A percentile compares a stretch with the other conserved stretches of the same genome.
These are phyloP conservation scores for Drosophila malerkotliana DNA, from an alignment of 1,140 invertebrate species.

Conservation along the genomic window DNA sequence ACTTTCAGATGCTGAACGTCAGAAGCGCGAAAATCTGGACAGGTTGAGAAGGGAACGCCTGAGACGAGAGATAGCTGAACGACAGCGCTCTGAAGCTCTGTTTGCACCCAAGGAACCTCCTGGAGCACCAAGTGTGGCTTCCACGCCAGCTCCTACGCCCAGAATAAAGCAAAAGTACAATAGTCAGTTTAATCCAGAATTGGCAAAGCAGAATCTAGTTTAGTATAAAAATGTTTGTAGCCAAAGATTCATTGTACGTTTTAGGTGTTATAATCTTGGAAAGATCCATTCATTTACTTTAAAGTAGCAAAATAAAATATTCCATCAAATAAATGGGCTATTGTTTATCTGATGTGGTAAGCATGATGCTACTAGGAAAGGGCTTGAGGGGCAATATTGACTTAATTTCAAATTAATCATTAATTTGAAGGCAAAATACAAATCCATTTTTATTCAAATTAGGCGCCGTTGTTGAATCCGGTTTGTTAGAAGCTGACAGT, in stretches of 20 bases:
- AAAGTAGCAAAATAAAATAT: background rate
- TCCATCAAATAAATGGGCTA: no score
- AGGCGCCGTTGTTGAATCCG: background rate
- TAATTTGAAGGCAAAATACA: no score
- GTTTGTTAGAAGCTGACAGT: background rate
- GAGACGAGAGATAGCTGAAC: slow-evolving; percentile 91
- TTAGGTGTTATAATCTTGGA: slow-evolving; percentile 6
- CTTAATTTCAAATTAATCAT: no score
- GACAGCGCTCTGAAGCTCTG: slow-evolving; percentile 88
- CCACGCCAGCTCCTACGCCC: slow-evolving; percentile 53
- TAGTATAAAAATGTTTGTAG: background rate
- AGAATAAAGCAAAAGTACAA: slow-evolving; percentile 68
- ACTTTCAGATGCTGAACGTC: slow-evolving; percentile 19
- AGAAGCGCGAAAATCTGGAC: slow-evolving; percentile 86
- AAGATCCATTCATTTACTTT: slow-evolving; percentile 2
- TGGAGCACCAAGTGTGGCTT: slow-evolving; percentile 1
- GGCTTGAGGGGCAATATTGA: no score
- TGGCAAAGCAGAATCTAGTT: slow-evolving; percentile 44
- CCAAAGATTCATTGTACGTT: background rate
- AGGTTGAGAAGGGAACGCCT: slow-evolving; percentile 91
- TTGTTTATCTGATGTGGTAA: no score
- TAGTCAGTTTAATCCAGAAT: slow-evolving; percentile 66
- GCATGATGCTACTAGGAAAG: no score
- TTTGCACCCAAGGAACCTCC: slow-evolving; percentile 83
- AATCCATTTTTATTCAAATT: no score